phyloP scores from a whole-genome alignment of 2,888 invertebrate genomes.

The Troides helena region DNA sequence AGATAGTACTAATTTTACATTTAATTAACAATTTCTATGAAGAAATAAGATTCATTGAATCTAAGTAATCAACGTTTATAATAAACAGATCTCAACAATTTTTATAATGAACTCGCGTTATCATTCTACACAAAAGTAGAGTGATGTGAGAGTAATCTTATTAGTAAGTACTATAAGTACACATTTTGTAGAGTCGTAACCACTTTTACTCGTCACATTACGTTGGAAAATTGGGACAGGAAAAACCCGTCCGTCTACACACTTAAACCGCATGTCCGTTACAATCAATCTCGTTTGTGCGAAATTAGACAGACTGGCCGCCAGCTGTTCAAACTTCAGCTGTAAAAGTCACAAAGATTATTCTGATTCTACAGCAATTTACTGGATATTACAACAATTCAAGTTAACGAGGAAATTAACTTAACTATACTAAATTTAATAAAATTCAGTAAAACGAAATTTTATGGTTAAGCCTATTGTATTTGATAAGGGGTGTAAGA shows the following conservation, averaged over 20 bases:
- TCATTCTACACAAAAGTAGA: too few species aligned
- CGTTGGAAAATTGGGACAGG: conserved; percentile 36
- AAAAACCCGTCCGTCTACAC: conserved; percentile 37
- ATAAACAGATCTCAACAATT: too few species aligned
- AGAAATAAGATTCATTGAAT: too few species aligned
- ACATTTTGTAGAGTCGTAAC: conserved; percentile 19
- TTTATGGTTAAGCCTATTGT: neutral
- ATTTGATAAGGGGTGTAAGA: too few species aligned
- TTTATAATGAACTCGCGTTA: too few species aligned
- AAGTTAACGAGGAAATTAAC: neutral
- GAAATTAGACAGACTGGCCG: conserved; percentile 54
- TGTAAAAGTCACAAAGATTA: conserved; percentile 47
- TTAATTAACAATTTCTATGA: too few species aligned
- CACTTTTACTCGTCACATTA: conserved; percentile 38
- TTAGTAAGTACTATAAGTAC: too few species aligned
- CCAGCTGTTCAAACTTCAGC: conserved; percentile 35
- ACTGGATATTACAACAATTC: neutral
- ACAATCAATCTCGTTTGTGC: conserved; percentile 69
- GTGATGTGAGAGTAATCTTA: too few species aligned
- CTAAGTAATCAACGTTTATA: too few species aligned
- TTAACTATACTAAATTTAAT: neutral
- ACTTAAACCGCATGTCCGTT: conserved; percentile 47
- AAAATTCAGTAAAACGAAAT: neutral
- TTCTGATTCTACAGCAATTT: conserved; percentile 33
- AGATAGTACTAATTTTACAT: too few species aligned